Base-by-base conservation (phyloP, 2,888 invertebrate species). In the Gerris lacustris region DNA sequence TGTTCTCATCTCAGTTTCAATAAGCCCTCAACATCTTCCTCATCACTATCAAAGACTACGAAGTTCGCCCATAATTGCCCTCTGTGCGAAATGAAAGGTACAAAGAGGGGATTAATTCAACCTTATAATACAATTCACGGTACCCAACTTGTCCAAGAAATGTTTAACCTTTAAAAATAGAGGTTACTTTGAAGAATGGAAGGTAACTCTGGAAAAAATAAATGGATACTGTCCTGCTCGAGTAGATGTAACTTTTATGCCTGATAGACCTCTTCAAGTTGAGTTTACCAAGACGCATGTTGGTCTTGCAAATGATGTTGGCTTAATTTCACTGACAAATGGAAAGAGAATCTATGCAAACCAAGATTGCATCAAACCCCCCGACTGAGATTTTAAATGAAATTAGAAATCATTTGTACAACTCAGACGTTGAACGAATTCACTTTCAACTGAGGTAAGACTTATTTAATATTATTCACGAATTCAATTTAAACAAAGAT, bases 211-310 rank as follows among this genome's bases (percentile, higher is more conserved):
- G 18, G 76, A 76, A 70, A 76, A 76, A 75, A 76, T 76, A 63
- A 75, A 75, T 69, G 74, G 74, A n/a, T 72, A 75, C 70, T 76
- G 76, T 66, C 76, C 76, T 17, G 74, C 76, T 7, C 73, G 73
- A 72, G 73, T 76, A 68, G 73, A 74, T 69, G 75, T 75, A 6
- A 70, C 70, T 62, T 72, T 73, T 6, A 55, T 67, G 5, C 69
- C 45, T 17, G 72, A 67, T n/a, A 63, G 72, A 45, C 70, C 71
- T 45, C 73, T 76, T 15, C 70, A 67, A 64, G 76, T 76, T 9
- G 72, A 72, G 64, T 76, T 72, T 67, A 70, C 74, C 43, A 74
- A 75, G 64, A 76, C 76, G 2, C 76, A 76, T 72, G 72, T 76
- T 43, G 76, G 76, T 9, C 76, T 76, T 71, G 72, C 72, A 55